These are phyloP conservation scores for Tupiocoris notatus DNA, from an alignment of 2,888 invertebrate species.

Conservation along the genomic window DNA sequence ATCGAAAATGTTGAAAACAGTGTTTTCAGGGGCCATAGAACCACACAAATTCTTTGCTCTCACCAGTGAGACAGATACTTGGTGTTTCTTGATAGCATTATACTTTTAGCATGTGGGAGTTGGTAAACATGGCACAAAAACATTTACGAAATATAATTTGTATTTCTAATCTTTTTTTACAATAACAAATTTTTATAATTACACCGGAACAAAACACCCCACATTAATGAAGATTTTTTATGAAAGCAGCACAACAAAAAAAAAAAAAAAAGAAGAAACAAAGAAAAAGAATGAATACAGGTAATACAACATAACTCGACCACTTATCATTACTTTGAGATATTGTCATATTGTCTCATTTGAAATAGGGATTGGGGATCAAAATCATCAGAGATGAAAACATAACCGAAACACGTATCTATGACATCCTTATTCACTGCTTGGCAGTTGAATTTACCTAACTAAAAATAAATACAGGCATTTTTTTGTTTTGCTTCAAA, in stretches of 20 bases:
- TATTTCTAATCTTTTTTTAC: constrained; percentile 33
- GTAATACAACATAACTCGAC: neutral
- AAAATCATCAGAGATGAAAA: neutral
- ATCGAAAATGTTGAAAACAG: too few relatives aligned
- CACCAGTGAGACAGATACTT: too few relatives aligned
- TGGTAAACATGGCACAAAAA: neutral
- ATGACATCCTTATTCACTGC: constrained; percentile 37
- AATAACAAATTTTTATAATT: constrained; percentile 32
- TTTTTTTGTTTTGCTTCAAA: constrained; percentile 45
- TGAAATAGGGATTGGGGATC: neutral
- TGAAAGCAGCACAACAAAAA: constrained; percentile 9
- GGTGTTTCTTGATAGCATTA: too few relatives aligned
- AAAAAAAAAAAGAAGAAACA: too few relatives aligned
- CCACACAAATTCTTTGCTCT: too few relatives aligned
- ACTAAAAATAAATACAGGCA: constrained; percentile 42
- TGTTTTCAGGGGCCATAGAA: too few relatives aligned
- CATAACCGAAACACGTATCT: constrained; percentile 3
- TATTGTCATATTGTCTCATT: neutral
- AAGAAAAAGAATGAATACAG: constrained; percentile 2
- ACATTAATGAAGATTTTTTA: constrained; percentile 47
- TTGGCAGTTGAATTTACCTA: constrained; percentile 41
- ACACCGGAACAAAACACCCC: constrained; percentile 31
- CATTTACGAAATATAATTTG: constrained; percentile 37
- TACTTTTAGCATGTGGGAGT: too few relatives aligned
- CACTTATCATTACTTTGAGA: neutral